phyloP scores from a whole-genome alignment of 1,140 invertebrate genomes.

The Vanessa atalanta region DNA sequence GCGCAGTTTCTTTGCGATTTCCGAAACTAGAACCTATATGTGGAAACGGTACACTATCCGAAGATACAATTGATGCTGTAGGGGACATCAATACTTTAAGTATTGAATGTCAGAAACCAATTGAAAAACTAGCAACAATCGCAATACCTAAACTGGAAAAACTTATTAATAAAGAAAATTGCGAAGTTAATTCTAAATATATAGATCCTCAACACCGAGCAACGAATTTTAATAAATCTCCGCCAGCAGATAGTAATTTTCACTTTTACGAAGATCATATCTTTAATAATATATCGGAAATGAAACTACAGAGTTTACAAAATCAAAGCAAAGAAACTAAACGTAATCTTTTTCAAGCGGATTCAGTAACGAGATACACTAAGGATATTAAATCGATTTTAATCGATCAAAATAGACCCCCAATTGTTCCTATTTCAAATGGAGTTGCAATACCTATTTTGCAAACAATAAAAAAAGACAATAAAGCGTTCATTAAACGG shows the following conservation, averaged over 20 bases:
- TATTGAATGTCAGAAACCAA: neutral
- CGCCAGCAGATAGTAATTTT: neutral
- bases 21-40: neutral
- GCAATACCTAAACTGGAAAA: neutral
- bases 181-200: no score
- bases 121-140: neutral
- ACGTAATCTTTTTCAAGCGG: neutral
- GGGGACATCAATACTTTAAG: neutral
- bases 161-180: no score
- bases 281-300: neutral
- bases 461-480: conserved; percentile 38
- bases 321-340: neutral
- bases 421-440: neutral
- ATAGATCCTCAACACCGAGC: no score
- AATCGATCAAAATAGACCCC: conserved; percentile 13
- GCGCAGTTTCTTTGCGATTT: neutral
- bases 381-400: conserved; percentile 18
- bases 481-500: conserved; percentile 43
- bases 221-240: neutral
- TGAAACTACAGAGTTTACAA: neutral
- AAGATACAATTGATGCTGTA: neutral
- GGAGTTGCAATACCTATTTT: conserved; percentile 13
- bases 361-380: neutral
- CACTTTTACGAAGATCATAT: neutral
- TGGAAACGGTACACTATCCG: neutral